Evolutionary conservation across 2,888 invertebrate genomes (phyloP).

Genomic region (Eilema griseolum): DNA sequence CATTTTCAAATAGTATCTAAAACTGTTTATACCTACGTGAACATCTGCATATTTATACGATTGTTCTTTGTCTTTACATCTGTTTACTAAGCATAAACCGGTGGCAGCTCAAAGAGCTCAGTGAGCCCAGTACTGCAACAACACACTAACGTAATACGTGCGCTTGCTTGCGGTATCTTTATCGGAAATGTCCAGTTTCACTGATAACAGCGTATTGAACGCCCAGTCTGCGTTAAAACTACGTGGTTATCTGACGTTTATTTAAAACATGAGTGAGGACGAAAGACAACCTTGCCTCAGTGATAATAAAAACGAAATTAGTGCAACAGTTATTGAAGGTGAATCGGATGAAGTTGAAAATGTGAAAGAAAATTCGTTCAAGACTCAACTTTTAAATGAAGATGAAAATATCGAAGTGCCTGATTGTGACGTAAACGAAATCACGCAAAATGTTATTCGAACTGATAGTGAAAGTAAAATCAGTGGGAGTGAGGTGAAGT

Average conservation of each 20-base stretch:
- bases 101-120: slow-evolving; percentile 47
- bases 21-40: slow-evolving; percentile 20
- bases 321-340: slow-evolving; percentile 29
- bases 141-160: slow-evolving; percentile 48
- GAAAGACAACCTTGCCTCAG: slow-evolving; percentile 55
- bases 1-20: slow-evolving; percentile 9
- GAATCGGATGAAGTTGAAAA: slow-evolving; percentile 27
- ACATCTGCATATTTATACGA: slow-evolving; percentile 25
- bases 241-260: slow-evolving; percentile 28
- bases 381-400: slow-evolving; percentile 33
- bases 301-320: slow-evolving; percentile 43
- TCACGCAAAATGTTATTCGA: slow-evolving; percentile 8
- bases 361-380: slow-evolving; percentile 31
- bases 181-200: slow-evolving; percentile 61
- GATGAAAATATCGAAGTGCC: slow-evolving; percentile 30
- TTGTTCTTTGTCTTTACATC: slow-evolving; percentile 64
- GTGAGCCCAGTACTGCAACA: slow-evolving; percentile 52
- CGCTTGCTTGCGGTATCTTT: slow-evolving; percentile 59
- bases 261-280: slow-evolving; percentile 68
- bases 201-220: slow-evolving; percentile 57
- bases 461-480: slow-evolving; percentile 21
- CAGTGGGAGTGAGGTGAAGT: slow-evolving; percentile 18
- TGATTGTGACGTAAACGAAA: slow-evolving; percentile 16
- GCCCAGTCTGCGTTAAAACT: slow-evolving; percentile 36
- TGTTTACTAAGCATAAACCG: slow-evolving; percentile 68